A percentile compares a stretch with the other conserved stretches of the same genome.
Conservation (phyloP, 2,797 vertebrate species). For the Tokudaia tokunoshimensis region DNA sequence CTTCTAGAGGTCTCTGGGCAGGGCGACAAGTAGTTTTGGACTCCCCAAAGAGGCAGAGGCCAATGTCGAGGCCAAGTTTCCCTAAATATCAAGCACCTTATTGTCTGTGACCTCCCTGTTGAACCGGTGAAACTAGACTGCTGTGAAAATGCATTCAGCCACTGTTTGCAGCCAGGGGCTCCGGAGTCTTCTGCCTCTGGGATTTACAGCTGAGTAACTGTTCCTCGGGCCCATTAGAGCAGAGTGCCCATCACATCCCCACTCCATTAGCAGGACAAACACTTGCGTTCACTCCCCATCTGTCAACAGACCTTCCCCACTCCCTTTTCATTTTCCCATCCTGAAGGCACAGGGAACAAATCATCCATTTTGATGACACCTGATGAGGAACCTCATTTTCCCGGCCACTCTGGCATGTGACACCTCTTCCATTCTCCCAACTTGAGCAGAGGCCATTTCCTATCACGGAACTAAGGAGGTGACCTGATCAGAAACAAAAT, state of each 20-base stretch:
- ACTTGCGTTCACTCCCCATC: background rate
- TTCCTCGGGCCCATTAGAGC: background rate
- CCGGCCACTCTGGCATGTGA: constrained; percentile 68
- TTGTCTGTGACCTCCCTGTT: background rate
- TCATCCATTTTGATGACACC: constrained; percentile 55
- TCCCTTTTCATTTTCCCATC: constrained; percentile 63
- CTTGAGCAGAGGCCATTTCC: background rate
- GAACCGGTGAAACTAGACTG: background rate
- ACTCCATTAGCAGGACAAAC: constrained; percentile 70
- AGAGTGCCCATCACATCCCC: background rate
- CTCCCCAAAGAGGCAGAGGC: background rate
- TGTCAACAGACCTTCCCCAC: constrained; percentile 42
- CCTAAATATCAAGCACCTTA: background rate
- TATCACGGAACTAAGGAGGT: background rate
- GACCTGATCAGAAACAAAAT: background rate
- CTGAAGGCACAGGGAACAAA: constrained; percentile 59
- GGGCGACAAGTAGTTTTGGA: background rate
- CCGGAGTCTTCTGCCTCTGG: background rate
- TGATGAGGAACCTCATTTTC: constrained; percentile 69
- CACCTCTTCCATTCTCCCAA: constrained; percentile 40
- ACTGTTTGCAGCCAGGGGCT: background rate
- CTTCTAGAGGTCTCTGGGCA: background rate
- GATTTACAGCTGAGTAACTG: background rate
- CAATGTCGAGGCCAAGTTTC: background rate
- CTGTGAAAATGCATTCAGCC: background rate